Evolutionary conservation across 2,888 invertebrate species (phyloP), one percentile per base, ranked within the genome.

Genomic region (Junonia oenone): DNA sequence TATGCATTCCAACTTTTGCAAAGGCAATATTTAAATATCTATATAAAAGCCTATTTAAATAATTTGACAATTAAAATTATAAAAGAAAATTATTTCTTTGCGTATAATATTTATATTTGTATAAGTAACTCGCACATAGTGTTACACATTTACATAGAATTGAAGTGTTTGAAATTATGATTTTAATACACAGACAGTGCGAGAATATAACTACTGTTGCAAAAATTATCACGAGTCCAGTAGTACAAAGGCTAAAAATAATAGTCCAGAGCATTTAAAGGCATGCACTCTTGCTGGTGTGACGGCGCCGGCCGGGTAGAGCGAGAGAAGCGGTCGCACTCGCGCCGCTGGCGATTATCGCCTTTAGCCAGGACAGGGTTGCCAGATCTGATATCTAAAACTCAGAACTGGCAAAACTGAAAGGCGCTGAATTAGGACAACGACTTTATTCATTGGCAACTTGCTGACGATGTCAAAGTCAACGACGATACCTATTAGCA

Each of bases 141-240:
- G n/a, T 33, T 31, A n/a, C 31, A 33, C 31, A 33, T 33, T 33
- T n/a, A 33, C 31, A n/a, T n/a, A n/a, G n/a, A n/a, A n/a, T n/a
- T n/a, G n/a, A 11, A 8, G 2, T 5, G 29, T 29, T 29, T 29
- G 8, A 29, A 29, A 29, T 11, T 29, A 29, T 3, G 6, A 29
- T 26, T 1, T 27, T 15, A 38, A n/a, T n/a, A 29, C n/a, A 38
- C 27, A 27, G 2, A 50, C 9, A 9, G 29, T 40, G 40, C 27
- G 8, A 38, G 37, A 27, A 17, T 47, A 22, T 22, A 22, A 22
- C 5, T 3, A 22, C 5, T 22, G 22, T 22, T 50, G 29, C 19
- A 19, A 40, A 40, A 40, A 31, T 13, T 6, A 13, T 29, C 17
- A 5, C 29, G 35, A 48, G 48, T 54, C 54, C 47, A 54, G 54